Evolutionary conservation across 53 echinoderm and acorn worm genomes (phyloP).

Genomic region (Crossaster papposus): DNA sequence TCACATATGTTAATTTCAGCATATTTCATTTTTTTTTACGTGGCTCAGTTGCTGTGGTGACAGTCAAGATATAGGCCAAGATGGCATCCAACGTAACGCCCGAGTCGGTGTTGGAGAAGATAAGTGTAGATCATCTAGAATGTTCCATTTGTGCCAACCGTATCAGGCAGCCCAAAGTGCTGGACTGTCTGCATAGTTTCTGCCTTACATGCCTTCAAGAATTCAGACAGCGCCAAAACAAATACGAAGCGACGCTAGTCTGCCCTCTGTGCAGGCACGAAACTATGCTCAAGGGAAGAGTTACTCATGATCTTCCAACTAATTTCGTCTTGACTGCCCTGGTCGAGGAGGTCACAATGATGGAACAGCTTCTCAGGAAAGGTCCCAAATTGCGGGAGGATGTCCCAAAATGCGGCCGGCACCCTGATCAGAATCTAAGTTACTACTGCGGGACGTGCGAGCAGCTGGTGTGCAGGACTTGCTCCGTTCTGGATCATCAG

Average conservation of each 20-base stretch:
- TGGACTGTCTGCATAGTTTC: conserved; percentile 40
- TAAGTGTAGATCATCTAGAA: background rate
- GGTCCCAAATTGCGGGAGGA: conserved; percentile 1
- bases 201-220: conserved; percentile 39
- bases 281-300: background rate
- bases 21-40: background rate
- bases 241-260: background rate
- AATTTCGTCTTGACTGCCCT: conserved; percentile 8
- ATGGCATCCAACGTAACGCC: background rate
- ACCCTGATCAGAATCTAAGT: conserved; percentile 44
- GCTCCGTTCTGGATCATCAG: background rate
- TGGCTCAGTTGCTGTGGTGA: background rate
- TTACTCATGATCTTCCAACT: background rate
- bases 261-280: conserved; percentile 34
- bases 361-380: conserved; percentile 1
- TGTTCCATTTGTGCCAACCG: conserved; percentile 23
- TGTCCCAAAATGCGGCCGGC: conserved; percentile 45
- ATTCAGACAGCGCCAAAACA: background rate
- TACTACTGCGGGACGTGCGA: conserved; percentile 54
- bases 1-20: background rate
- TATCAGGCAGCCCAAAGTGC: conserved; percentile 28
- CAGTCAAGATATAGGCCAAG: conserved; percentile 4
- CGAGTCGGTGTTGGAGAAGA: background rate
- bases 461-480: conserved; percentile 39
- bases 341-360: conserved; percentile 14